Conservation (phyloP, 2,888 invertebrate genomes). For the Anoncus sp. region DNA sequence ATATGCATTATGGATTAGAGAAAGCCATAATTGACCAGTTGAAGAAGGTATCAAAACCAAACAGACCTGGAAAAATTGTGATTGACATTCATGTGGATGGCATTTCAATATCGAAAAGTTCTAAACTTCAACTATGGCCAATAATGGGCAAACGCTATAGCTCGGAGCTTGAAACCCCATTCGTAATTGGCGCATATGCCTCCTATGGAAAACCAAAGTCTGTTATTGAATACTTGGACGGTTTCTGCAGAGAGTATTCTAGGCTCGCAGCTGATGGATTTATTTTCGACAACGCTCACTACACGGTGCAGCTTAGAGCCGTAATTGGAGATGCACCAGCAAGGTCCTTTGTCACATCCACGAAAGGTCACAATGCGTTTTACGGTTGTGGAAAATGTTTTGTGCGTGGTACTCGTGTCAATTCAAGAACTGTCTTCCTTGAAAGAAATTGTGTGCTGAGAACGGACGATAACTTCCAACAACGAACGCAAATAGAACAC, state of each 20-base stretch:
- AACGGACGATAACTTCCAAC: slow-evolving; percentile 18
- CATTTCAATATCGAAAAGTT: not conserved
- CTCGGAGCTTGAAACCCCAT: not conserved
- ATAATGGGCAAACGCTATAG: not conserved
- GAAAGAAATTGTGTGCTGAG: slow-evolving; percentile 7
- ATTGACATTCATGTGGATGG: slow-evolving; percentile 7
- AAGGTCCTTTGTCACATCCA: slow-evolving; percentile 22
- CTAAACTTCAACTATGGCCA: not conserved
- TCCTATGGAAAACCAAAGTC: slow-evolving; percentile 6
- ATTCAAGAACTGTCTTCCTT: slow-evolving; percentile 4
- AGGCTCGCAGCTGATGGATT: not conserved
- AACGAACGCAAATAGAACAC: slow-evolving; percentile 23
- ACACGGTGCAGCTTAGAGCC: not conserved
- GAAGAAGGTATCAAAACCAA: not conserved
- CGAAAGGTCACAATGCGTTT: slow-evolving; percentile 13
- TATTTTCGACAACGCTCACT: not conserved
- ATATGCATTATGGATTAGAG: too few species aligned
- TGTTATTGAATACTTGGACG: not conserved
- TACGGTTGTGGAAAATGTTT: slow-evolving; percentile 31
- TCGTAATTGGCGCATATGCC: not conserved
- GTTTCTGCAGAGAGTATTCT: not conserved
- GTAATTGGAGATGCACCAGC: slow-evolving; percentile 10
- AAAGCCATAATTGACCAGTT: not conserved
- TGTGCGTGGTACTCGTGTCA: not conserved
- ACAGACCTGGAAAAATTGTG: not conserved